Percentiles rank a stretch among this genome's conserved stretches.
Evolutionary conservation across 2,797 vertebrate genomes (phyloP).

Genomic region (Nyctibius grandis): DNA sequence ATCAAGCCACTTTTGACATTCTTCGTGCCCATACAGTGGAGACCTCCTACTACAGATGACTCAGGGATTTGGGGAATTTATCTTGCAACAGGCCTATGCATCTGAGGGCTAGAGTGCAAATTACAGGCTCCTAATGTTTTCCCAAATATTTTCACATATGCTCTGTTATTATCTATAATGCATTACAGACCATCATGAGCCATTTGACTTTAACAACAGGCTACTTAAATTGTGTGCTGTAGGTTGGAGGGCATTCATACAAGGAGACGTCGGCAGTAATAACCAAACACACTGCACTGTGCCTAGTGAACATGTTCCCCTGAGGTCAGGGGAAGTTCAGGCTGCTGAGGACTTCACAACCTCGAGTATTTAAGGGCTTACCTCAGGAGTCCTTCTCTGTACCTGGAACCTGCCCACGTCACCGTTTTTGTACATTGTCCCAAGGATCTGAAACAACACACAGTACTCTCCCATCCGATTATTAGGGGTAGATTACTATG

Average conservation of each 20-base stretch:
- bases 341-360: neutral
- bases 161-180: constrained; percentile 54
- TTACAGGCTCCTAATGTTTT: constrained; percentile 35
- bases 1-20: neutral
- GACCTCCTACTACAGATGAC: neutral
- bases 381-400: neutral
- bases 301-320: rapidly evolving
- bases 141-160: neutral
- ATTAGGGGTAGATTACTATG: neutral
- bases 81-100: neutral
- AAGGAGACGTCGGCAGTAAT: rapidly evolving
- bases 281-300: neutral
- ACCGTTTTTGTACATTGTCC: neutral
- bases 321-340: neutral
- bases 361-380: neutral
- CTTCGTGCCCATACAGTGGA: neutral
- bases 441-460: neutral
- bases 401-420: neutral
- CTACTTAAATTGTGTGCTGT: neutral
- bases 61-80: neutral
- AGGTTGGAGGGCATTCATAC: rapidly evolving
- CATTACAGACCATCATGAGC: constrained; percentile 18
- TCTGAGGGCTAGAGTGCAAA: constrained; percentile 24
- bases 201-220: neutral
- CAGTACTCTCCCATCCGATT: neutral